phyloP scores from a whole-genome alignment of 2,113 vertebrate genomes.

The Raphicerus campestris region DNA sequence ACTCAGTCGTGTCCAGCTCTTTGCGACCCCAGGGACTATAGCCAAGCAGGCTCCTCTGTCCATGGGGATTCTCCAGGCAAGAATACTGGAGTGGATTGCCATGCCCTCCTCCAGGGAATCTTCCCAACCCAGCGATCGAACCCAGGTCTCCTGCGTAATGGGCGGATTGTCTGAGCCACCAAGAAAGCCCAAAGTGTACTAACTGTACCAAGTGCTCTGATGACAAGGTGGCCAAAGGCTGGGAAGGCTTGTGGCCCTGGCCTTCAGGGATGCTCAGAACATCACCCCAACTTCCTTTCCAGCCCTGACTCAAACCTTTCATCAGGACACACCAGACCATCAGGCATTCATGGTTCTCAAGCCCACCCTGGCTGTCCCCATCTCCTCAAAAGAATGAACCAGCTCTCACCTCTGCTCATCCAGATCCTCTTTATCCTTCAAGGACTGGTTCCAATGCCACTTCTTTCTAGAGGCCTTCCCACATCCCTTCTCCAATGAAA shows the following conservation, averaged over 20 bases:
- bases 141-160: neutral
- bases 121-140: neutral
- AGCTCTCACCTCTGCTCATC: neutral
- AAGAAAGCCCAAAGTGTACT: neutral
- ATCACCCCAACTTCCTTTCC: neutral
- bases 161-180: neutral
- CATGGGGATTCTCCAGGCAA: no score
- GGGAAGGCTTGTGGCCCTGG: neutral
- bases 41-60: neutral
- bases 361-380: neutral
- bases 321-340: neutral
- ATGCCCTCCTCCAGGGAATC: neutral
- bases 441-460: neutral
- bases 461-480: neutral
- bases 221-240: no score
- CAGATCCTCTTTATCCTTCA: neutral
- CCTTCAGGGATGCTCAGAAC: neutral
- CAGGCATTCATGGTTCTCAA: neutral
- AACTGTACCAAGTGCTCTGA: neutral
- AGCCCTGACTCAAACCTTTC: neutral
- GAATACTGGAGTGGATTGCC: neutral
- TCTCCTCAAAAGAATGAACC: fast-evolving
- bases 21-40: neutral
- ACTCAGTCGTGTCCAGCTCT: neutral
- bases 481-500: neutral